Evolutionary conservation across 53 echinoderm and acorn worm genomes (phyloP).

Genomic region (Glandiceps talaboti): DNA sequence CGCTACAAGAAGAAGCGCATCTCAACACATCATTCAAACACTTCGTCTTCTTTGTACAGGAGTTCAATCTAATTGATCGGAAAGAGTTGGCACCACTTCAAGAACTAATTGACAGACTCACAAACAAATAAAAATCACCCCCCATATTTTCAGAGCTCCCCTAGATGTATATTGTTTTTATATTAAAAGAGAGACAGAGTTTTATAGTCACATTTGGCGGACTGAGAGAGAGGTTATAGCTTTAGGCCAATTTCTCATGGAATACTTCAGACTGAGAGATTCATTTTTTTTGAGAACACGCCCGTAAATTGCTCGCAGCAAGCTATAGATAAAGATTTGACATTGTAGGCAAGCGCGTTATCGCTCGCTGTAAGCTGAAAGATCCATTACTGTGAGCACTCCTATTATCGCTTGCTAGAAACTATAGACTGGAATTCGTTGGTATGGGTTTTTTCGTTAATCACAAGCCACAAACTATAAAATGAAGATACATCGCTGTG

Average conservation of each 20-base stretch:
- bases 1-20: constrained; percentile 83
- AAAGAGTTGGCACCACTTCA: constrained; percentile 93
- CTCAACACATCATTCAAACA: constrained; percentile 99
- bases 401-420: too few relatives aligned
- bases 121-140: constrained; percentile 4
- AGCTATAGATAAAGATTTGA: too few relatives aligned
- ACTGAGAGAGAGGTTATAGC: neutral
- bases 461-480: too few relatives aligned
- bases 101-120: constrained; percentile 56
- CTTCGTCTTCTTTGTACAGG: constrained; percentile 99
- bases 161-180: neutral
- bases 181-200: neutral
- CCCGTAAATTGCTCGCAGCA: too few relatives aligned
- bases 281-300: too few relatives aligned
- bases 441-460: too few relatives aligned
- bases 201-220: neutral
- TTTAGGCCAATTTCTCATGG: neutral
- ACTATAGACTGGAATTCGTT: too few relatives aligned
- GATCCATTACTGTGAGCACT: too few relatives aligned
- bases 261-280: neutral
- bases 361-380: too few relatives aligned
- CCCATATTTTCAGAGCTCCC: neutral
- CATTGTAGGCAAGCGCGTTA: too few relatives aligned
- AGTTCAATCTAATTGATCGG: constrained; percentile 91
- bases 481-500: too few relatives aligned